Base-by-base conservation (phyloP, 2,888 invertebrate genomes). In the Oscheius onirici region DNA sequence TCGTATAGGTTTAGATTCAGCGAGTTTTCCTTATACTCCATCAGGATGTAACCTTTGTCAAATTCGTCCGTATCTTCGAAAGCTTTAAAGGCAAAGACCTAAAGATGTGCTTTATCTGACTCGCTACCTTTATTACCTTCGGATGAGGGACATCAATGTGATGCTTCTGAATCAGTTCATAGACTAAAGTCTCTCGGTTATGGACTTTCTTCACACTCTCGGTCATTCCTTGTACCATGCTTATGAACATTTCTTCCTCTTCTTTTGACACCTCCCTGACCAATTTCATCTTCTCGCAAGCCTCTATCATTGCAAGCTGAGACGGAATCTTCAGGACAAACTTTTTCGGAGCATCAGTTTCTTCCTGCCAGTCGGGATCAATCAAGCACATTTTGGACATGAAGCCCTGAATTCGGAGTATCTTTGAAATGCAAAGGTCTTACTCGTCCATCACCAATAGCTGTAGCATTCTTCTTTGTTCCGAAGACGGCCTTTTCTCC, bases 31-130 rank as follows among this genome's bases (percentile, higher is more conserved):
- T 76, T 67, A 2, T 70, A 55, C 34, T 78, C 76, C 55, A 78
- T 75, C 0, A 69, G 72, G n/a, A 78, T 66, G 26, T 66, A 78
- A 41, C 74, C 78, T 58, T 76, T 78, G 2, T 60, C 40, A 3
- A 69, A 57, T 40, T 65, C 22, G 22, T 74, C 71, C 22, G 73
- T 69, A n/a, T n/a, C n/a, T 10, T 13, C 26, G 40, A 58, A 46
- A n/a, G 11, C 17, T 11, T 34, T 20, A 10, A 34, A 20, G 8
- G n/a, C 41, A n/a, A 41, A 69, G 22, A 60, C 20, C 69, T 69
- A n/a, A 49, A 17, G 13, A 11, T 17, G 3, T n/a, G 20, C 10
- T 11, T 0, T 60, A 22, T 20, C 15, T 26, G 34, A 11, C 13
- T 5, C 15, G n/a, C n/a, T n/a, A n/a, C 11, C n/a, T 15, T 8